Percentiles rank a stretch among this genome's conserved stretches.
Conservation (phyloP, 2,888 invertebrate species). For the Podabrus alpinus region DNA sequence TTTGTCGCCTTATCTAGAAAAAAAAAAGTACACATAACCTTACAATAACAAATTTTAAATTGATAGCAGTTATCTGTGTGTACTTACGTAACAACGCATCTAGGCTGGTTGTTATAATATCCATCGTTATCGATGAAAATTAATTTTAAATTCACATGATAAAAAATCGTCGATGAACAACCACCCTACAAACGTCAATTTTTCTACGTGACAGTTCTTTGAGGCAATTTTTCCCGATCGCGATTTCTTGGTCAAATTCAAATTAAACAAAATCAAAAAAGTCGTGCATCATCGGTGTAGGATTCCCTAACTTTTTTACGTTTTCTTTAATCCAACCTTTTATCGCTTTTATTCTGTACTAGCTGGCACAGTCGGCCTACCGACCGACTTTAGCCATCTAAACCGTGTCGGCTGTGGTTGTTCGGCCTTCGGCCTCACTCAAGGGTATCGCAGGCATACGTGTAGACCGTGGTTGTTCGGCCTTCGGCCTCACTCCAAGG, state of each 20-base stretch:
- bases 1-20: conserved; percentile 80
- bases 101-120: conserved; percentile 69
- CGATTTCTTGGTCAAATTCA: background rate
- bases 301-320: too few species aligned
- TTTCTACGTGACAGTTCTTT: background rate
- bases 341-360: too few species aligned
- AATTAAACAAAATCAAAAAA: background rate
- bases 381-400: too few species aligned
- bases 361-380: too few species aligned
- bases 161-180: conserved; percentile 1
- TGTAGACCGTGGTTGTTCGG: too few species aligned
- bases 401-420: too few species aligned
- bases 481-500: too few species aligned
- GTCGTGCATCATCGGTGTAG: too few species aligned
- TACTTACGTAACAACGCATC: conserved; percentile 75
- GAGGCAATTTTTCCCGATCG: background rate
- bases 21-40: conserved; percentile 22
- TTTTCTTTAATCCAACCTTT: too few species aligned
- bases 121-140: conserved; percentile 54
- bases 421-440: too few species aligned
- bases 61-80: background rate
- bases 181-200: background rate
- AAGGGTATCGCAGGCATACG: too few species aligned
- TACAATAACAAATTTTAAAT: background rate
- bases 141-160: conserved; percentile 12